Base-by-base conservation (phyloP, 2,113 vertebrate genomes). In the Tinamus guttatus region DNA sequence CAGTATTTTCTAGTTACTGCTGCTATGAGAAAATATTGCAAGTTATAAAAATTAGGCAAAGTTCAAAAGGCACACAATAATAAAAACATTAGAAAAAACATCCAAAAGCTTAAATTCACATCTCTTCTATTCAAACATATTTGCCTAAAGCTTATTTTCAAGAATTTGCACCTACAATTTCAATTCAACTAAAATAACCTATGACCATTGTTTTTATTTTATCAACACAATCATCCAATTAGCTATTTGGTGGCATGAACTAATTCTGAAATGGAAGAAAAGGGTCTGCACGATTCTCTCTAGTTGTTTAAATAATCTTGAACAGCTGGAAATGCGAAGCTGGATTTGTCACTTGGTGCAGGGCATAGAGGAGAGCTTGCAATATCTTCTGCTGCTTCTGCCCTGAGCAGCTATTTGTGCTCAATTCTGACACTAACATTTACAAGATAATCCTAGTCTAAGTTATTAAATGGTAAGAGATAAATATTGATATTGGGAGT, bases 121-220 rank as follows among this genome's bases (percentile, higher is more conserved):
- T 58, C 38, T 74, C 60, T 69, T 73, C 25, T 65, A 32, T 70
- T 52, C 54, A 82, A 78, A 75, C 11, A 13, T 34, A 36, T 38
- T 64, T 69, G 47, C 41, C 30, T 51, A 81, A 76, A 73, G 12
- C 58, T 25, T 52, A 3, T 80, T 70, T 62, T 78, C 60, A 84
- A 30, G 32, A 45, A 49, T 8, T 78, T 38, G 13, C 69, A 70
- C 70, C 86, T 87, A 56, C 45, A 90, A 90, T 71, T 70, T 59
- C 22, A 68, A 84, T 18, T 18, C 58, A 32, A 58, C 19, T 47
- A 70, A 63, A 89, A 86, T 27, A 65, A 82, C 24, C 65, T 28
- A 83, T 83, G 84, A 91, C 70, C 40, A 62, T 71, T 80, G 64
- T 59, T 94, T 92, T 89, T 60, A 56, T 91, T 87, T 87, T 52